Conservation (phyloP, 2,888 invertebrate genomes). For the Crossocerus cetratus region DNA sequence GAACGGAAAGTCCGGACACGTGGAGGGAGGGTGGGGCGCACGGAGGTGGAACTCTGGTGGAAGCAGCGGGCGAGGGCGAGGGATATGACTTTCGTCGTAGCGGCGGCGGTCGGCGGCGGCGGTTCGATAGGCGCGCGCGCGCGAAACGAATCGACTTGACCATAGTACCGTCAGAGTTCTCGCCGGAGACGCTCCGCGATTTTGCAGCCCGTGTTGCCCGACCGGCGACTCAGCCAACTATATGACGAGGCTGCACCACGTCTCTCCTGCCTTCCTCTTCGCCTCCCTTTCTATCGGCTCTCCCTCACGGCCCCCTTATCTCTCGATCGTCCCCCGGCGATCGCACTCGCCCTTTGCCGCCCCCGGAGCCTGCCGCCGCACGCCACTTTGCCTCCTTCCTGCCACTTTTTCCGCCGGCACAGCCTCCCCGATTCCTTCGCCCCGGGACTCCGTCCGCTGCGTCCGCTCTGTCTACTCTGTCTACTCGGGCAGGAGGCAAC, state of each 20-base stretch:
- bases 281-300: constrained; percentile 5
- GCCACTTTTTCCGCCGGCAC: neutral
- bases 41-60: neutral
- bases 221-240: constrained; percentile 49
- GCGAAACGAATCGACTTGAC: constrained; percentile 60
- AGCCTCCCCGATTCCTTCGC: neutral
- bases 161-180: constrained; percentile 75
- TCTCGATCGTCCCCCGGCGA: neutral
- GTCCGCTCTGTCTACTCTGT: neutral
- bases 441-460: neutral
- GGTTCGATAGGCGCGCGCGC: constrained; percentile 60
- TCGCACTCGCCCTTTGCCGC: neutral
- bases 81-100: constrained; percentile 28
- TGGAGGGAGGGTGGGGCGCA: neutral
- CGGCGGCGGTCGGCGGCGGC: constrained; percentile 34
- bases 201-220: constrained; percentile 55
- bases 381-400: neutral
- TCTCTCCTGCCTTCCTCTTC: constrained; percentile 30
- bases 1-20: neutral
- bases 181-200: constrained; percentile 74
- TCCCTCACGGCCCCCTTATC: constrained; percentile 5
- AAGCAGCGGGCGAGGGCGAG: constrained; percentile 30
- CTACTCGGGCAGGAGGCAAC: neutral
- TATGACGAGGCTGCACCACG: constrained; percentile 58
- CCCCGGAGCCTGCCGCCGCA: neutral